Evolutionary conservation across 2,113 vertebrate genomes (phyloP).

Genomic region (Todiramphus chloris): DNA sequence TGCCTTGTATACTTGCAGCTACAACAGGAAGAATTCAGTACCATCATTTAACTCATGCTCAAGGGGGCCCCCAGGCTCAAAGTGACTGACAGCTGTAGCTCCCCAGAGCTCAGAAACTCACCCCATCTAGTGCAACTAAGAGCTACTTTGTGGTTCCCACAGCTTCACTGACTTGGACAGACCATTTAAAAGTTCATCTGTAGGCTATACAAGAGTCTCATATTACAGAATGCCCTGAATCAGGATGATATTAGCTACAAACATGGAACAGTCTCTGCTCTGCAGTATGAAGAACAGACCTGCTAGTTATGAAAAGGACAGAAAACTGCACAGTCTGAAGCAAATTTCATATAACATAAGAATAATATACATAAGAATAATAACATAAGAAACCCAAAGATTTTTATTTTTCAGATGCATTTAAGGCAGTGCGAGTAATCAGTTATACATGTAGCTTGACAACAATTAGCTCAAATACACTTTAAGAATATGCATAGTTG

Average conservation of each 20-base stretch:
- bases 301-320: neutral
- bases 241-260: neutral
- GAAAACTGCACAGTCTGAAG: neutral
- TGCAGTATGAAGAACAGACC: neutral
- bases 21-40: neutral
- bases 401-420: neutral
- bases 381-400: neutral
- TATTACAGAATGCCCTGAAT: neutral
- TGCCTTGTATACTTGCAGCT: neutral
- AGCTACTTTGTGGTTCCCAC: neutral
- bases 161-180: neutral
- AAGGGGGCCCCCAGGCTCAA: neutral
- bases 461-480: neutral
- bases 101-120: neutral
- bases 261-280: neutral
- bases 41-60: neutral
- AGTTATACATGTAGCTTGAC: neutral
- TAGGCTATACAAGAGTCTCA: neutral
- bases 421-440: neutral
- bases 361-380: neutral
- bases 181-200: neutral
- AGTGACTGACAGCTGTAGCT: neutral
- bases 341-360: neutral
- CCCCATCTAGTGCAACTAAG: neutral
- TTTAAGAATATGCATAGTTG: neutral